These are phyloP conservation scores for Centropristis striata DNA, from an alignment of 2,113 vertebrate genomes.

Conservation along the genomic window DNA sequence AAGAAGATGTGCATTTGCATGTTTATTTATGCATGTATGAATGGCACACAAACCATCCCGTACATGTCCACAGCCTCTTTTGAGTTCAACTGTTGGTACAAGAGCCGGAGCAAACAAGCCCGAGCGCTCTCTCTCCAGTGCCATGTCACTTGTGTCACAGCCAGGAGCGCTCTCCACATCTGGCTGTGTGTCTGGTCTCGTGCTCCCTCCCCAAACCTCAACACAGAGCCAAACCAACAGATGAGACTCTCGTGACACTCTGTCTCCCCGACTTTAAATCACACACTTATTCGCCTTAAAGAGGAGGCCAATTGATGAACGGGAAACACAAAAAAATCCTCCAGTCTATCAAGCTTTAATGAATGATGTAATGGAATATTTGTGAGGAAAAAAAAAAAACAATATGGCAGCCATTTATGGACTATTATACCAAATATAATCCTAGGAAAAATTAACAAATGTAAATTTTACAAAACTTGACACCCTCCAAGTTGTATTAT, in stretches of 20 bases:
- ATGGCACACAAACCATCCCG: background rate
- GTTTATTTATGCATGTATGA: background rate
- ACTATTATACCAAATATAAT: no score
- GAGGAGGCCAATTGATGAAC: constrained; percentile 66
- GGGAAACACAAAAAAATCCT: no score
- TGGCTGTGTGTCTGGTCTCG: constrained; percentile 50
- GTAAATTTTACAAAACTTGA: no score
- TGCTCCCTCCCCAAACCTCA: constrained; percentile 30
- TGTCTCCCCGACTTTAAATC: constrained; percentile 51
- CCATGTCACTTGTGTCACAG: constrained; percentile 60
- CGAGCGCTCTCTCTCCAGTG: constrained; percentile 22
- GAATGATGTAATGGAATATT: no score
- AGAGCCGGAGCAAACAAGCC: constrained; percentile 48
- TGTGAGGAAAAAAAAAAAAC: no score
- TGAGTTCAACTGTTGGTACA: constrained; percentile 14
- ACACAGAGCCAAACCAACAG: constrained; percentile 70
- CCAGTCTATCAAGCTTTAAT: no score
- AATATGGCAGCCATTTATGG: no score
- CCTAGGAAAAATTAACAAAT: no score
- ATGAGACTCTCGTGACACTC: constrained; percentile 54
- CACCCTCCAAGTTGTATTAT: no score
- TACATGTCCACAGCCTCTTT: background rate
- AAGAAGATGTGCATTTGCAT: background rate
- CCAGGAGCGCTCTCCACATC: constrained; percentile 75
- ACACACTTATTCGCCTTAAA: constrained; percentile 42